These are phyloP conservation scores for Epinephelus coioides DNA, from an alignment of 2,797 vertebrate genomes.

Conservation along the genomic window DNA sequence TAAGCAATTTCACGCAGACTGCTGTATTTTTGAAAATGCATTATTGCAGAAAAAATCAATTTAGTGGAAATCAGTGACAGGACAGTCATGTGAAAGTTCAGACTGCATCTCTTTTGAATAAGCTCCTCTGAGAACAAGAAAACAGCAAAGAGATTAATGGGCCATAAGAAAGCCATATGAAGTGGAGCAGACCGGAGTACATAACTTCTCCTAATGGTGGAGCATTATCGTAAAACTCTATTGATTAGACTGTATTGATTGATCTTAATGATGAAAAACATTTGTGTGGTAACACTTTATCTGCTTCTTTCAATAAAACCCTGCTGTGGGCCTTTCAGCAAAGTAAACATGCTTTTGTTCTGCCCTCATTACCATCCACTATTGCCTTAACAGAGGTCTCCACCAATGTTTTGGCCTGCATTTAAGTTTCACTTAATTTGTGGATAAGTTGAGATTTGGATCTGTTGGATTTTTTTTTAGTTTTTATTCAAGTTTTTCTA, in stretches of 20 bases:
- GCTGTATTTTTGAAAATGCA: constrained; percentile 43
- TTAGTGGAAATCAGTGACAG: constrained; percentile 45
- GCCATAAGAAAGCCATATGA: background rate
- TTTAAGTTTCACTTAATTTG: constrained; percentile 19
- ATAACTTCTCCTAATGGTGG: constrained; percentile 2
- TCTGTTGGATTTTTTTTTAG: background rate
- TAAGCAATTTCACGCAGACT: constrained; percentile 23
- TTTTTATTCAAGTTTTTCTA: too few species aligned
- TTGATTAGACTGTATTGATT: constrained; percentile 46
- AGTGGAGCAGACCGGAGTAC: background rate
- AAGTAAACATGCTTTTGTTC: constrained; percentile 61
- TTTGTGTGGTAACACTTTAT: constrained; percentile 40
- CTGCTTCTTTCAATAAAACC: constrained; percentile 46
- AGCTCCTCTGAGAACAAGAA: constrained; percentile 25
- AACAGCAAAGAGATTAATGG: background rate
- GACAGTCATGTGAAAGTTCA: constrained; percentile 67
- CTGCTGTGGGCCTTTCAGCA: constrained; percentile 48
- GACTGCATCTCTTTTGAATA: constrained; percentile 34
- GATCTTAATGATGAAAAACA: constrained; percentile 49
- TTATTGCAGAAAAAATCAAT: constrained; percentile 62
- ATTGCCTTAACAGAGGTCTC: constrained; percentile 25
- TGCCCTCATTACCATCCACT: constrained; percentile 23
- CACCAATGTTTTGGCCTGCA: constrained; percentile 19
- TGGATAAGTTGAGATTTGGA: constrained; percentile 23
- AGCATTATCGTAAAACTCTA: constrained; percentile 24